Evolutionary conservation across 2,888 invertebrate genomes (phyloP), one percentile per base, ranked within the genome.

Genomic region (Tricholauxania praeusta): DNA sequence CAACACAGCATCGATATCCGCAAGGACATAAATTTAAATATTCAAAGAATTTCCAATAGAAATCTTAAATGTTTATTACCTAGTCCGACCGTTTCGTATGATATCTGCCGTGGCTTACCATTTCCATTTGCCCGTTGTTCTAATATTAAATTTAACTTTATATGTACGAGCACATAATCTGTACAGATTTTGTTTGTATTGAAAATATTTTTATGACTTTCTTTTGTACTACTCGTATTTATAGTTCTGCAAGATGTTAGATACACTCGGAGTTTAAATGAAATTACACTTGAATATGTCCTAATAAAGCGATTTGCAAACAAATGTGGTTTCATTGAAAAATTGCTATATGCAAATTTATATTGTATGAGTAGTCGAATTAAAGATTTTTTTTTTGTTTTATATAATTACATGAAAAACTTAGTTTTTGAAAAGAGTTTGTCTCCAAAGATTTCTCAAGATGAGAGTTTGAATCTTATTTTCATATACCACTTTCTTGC

Each of bases 21-120:
- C 69, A 60, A 60, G 32, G 69, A 57, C 59, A 71, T 60, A 82
- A 82, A 82, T 78, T 81, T 82, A 81, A 82, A 82, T 82, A 82
- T 82, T 81, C 80, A 82, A 82, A 82, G 78, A 81, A 80, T 57
- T 57, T 66, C n/a, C 39, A 60, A 51, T 69, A 60, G 17, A 28
- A 69, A 49, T 39, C 51, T 22, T 51, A 39, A 51, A 51, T 51
- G 15, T 60, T 60, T 69, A 60, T 51, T 12, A 52, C 60, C 49
- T 15, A 32, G 12, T 28, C n/a, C 51, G 60, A 32, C 22, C 51
- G 28, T 62, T 62, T 47, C 32, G n/a, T 62, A 15, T 15, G 39
- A 10, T 39, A 39, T 39, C 39, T 39, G 39, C 39, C 32, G 39
- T 39, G 39, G 39, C 12, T 55, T 66, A 19, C 17, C 51, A 12